Percentiles rank a stretch among this genome's conserved stretches.
Conservation (phyloP, 1,140 invertebrate species). For the Brachionus calyciflorus region DNA sequence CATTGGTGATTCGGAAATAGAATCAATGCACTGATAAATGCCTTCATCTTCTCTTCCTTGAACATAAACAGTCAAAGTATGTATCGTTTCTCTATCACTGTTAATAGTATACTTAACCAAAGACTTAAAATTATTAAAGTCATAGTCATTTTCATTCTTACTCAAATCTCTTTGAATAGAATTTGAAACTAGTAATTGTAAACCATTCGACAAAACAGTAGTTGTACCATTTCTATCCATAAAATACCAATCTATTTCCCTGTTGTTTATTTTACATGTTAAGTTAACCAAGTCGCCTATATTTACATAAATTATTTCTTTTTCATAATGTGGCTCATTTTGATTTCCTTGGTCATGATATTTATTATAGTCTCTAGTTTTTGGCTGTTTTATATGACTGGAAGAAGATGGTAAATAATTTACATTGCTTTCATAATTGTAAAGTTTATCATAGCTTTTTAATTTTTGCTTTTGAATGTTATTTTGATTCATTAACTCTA, state of each 20-base stretch:
- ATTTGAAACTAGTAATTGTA: neutral
- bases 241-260: constrained; percentile 44
- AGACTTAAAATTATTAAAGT: neutral
- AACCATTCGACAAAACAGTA: constrained; percentile 13
- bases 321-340: constrained; percentile 17
- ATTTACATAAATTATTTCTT: constrained; percentile 21
- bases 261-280: constrained; percentile 15
- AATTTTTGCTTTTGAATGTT: constrained; percentile 4
- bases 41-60: constrained; percentile 24
- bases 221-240: constrained; percentile 26
- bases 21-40: constrained; percentile 37
- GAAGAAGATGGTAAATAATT: no score
- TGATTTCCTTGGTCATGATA: neutral
- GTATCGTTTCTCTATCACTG: constrained; percentile 1
- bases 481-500: constrained; percentile 20
- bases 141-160: neutral
- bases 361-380: neutral
- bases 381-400: neutral
- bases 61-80: constrained; percentile 18
- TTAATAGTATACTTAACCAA: constrained; percentile 27
- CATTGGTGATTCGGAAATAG: constrained; percentile 23
- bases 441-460: neutral
- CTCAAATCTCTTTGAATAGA: neutral
- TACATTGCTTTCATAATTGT: neutral
- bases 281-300: constrained; percentile 18